These are phyloP conservation scores for Bombus polaris DNA, from an alignment of 1,140 invertebrate genomes.

Conservation along the genomic window DNA sequence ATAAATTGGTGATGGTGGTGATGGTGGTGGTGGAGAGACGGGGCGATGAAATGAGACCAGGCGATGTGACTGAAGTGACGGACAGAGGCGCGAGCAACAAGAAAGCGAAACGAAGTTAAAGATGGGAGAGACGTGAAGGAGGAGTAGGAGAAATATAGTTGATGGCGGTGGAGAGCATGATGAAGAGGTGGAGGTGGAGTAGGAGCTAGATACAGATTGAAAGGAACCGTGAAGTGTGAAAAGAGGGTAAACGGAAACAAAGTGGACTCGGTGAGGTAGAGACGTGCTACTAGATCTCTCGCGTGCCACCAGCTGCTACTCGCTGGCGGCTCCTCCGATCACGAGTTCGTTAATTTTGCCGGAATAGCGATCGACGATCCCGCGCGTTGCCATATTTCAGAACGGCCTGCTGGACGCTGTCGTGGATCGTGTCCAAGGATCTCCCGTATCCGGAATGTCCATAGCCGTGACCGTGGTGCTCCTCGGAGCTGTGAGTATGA, in stretches of 20 bases:
- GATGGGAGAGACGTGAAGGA: not conserved
- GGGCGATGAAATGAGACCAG: slow-evolving; percentile 48
- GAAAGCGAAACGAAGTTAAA: slow-evolving; percentile 43
- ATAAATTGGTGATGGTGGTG: slow-evolving; percentile 38
- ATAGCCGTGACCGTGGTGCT: slow-evolving; percentile 84
- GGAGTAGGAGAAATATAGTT: not conserved
- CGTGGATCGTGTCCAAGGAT: slow-evolving; percentile 80
- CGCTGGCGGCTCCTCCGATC: slow-evolving; percentile 9
- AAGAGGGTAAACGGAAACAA: slow-evolving; percentile 29
- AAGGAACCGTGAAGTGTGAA: slow-evolving; percentile 25
- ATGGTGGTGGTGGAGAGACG: not conserved
- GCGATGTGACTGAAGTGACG: slow-evolving; percentile 9
- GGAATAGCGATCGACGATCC: slow-evolving; percentile 71
- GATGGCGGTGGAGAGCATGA: no score
- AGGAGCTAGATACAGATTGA: not conserved
- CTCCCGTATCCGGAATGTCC: slow-evolving; percentile 84
- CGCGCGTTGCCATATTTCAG: slow-evolving; percentile 79
- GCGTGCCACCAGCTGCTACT: slow-evolving; percentile 18
- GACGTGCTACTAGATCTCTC: slow-evolving; percentile 61
- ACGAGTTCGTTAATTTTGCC: slow-evolving; percentile 49
- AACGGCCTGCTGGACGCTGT: slow-evolving; percentile 76
- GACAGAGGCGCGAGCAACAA: slow-evolving; percentile 8
- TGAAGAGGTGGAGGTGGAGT: not conserved
- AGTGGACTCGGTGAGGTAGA: slow-evolving; percentile 61
- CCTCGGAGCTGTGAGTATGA: slow-evolving; percentile 89